Evolutionary conservation across 1,140 invertebrate genomes (phyloP).

Genomic region (Whitmania pigra): DNA sequence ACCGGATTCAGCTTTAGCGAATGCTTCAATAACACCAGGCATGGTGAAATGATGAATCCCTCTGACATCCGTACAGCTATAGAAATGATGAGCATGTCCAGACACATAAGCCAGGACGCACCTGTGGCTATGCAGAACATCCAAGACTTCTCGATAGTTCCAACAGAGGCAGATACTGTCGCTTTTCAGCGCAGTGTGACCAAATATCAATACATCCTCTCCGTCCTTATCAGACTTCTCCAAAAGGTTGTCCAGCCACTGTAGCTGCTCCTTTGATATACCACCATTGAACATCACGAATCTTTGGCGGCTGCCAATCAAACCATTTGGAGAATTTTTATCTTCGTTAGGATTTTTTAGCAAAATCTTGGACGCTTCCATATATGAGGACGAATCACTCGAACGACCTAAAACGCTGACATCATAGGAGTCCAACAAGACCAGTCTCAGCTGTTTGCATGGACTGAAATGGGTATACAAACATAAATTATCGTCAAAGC

Average conservation of each 20-base stretch:
- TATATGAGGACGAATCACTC: conserved; percentile 27
- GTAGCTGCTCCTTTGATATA: conserved; percentile 33
- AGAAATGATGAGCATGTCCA: conserved; percentile 29
- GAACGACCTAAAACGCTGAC: conserved; percentile 34
- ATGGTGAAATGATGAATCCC: conserved; percentile 31
- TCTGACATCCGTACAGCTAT: conserved; percentile 27
- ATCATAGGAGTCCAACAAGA: conserved; percentile 40
- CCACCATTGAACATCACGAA: conserved; percentile 41
- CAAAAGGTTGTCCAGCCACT: conserved; percentile 32
- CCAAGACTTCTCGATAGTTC: conserved; percentile 30
- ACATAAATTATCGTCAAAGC: background rate
- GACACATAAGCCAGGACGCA: conserved; percentile 29
- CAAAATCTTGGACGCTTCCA: conserved; percentile 12
- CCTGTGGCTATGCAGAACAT: conserved; percentile 26
- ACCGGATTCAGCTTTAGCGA: conserved; percentile 23
- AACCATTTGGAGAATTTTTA: conserved; percentile 32
- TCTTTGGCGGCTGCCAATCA: conserved; percentile 30
- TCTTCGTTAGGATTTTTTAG: conserved; percentile 34
- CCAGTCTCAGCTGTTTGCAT: conserved; percentile 29
- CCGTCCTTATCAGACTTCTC: conserved; percentile 7
- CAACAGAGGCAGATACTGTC: conserved; percentile 27
- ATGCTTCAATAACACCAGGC: conserved; percentile 30
- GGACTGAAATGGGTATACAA: conserved; percentile 36
- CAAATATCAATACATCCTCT: conserved; percentile 12
- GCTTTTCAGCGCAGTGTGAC: conserved; percentile 16